Percentiles rank a stretch among this genome's conserved stretches.
Conservation (phyloP, 2,888 invertebrate genomes). For the Coenonympha glycerion region DNA sequence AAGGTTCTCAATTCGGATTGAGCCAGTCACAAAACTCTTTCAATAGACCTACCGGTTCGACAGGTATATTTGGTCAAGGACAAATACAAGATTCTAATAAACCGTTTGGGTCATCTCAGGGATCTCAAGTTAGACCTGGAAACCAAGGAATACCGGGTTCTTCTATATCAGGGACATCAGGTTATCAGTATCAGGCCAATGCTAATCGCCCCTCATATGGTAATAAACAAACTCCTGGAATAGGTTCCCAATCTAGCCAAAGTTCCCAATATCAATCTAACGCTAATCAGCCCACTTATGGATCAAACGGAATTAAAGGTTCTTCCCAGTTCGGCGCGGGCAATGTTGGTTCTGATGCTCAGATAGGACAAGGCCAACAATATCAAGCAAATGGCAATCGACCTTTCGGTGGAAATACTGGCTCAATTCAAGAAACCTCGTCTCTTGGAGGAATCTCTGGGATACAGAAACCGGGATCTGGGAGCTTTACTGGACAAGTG, state of each 20-base stretch:
- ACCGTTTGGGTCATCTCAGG: slow-evolving; percentile 9
- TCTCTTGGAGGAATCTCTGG: neutral
- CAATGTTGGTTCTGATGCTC: neutral
- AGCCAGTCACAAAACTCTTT: neutral
- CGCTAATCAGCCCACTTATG: neutral
- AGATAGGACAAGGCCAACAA: neutral
- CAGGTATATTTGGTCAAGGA: slow-evolving; percentile 2
- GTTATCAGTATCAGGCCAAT: slow-evolving; percentile 2
- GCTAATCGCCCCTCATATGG: slow-evolving; percentile 7
- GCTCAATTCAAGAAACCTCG: neutral
- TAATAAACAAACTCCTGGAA: neutral
- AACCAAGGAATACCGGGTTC: slow-evolving; percentile 1
- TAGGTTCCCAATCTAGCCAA: neutral
- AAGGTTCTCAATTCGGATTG: slow-evolving; percentile 26
- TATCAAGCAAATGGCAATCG: slow-evolving; percentile 1
- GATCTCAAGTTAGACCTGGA: slow-evolving; percentile 3
- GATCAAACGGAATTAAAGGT: slow-evolving; percentile 4
- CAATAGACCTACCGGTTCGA: neutral
- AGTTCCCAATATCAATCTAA: neutral
- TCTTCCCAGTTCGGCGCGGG: neutral
- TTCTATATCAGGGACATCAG: slow-evolving; percentile 1
- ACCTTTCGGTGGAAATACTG: neutral
- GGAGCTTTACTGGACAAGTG: neutral
- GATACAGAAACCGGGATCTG: neutral
- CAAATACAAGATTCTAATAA: slow-evolving; percentile 8